These are phyloP conservation scores for Tetragnatha montana DNA, from an alignment of 2,888 invertebrate genomes.

Conservation along the genomic window DNA sequence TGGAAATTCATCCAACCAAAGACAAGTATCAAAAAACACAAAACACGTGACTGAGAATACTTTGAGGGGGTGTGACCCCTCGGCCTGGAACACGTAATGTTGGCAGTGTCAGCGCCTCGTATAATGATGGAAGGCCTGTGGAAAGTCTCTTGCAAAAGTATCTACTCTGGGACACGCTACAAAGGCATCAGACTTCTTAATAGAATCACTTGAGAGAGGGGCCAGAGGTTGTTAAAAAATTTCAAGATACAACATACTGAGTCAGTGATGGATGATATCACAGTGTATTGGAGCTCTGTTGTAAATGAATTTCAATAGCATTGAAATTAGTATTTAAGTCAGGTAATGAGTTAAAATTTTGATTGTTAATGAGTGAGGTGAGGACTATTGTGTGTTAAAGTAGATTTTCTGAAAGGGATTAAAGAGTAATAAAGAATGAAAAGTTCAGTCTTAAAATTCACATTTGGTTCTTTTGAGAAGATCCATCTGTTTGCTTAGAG, in stretches of 20 bases:
- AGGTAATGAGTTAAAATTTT: too few relatives aligned
- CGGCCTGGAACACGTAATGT: constrained; percentile 13
- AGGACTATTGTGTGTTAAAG: too few relatives aligned
- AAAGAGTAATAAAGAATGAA: too few relatives aligned
- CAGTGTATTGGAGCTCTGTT: background rate
- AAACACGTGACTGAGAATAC: constrained; percentile 53
- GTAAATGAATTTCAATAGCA: background rate
- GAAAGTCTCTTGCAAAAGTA: constrained; percentile 55
- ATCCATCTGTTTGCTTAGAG: too few relatives aligned
- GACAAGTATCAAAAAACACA: constrained; percentile 33
- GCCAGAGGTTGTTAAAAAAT: background rate
- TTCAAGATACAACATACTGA: background rate
- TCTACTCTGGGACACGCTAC: background rate
- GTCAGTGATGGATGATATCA: too few relatives aligned
- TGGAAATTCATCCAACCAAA: constrained; percentile 22
- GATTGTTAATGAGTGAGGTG: too few relatives aligned
- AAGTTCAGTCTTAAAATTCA: too few relatives aligned
- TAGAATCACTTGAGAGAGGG: background rate
- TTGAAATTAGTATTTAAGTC: background rate
- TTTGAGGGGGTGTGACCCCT: constrained; percentile 35
- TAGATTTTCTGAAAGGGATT: too few relatives aligned
- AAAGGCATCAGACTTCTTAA: background rate
- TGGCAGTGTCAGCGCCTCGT: constrained; percentile 52
- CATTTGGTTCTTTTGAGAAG: too few relatives aligned
- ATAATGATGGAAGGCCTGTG: constrained; percentile 34